A percentile compares a stretch with the other conserved stretches of the same genome.
phyloP scores from a whole-genome alignment of 2,797 vertebrate genomes.

The Melanotaenia boesemani region DNA sequence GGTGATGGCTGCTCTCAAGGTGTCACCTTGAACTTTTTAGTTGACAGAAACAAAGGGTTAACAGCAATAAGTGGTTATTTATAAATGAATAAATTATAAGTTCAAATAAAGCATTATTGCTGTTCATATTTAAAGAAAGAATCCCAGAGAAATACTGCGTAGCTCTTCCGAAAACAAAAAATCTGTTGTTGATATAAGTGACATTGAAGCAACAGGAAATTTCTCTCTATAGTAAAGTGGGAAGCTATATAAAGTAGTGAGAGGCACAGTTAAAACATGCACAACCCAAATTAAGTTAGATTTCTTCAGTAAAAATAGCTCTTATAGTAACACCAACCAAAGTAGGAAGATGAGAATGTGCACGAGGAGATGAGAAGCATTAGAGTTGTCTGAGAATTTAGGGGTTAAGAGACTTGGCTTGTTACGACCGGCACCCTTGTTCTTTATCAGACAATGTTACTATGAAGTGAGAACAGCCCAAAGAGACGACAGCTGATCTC shows the following conservation, averaged over 20 bases:
- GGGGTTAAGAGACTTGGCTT: conserved; percentile 12
- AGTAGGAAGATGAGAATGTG: neutral
- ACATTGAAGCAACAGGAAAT: neutral
- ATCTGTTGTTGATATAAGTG: neutral
- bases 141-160: neutral
- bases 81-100: neutral
- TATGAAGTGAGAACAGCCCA: conserved; percentile 16
- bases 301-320: neutral
- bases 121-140: neutral
- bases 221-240: neutral
- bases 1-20: neutral
- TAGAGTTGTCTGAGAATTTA: conserved; percentile 16
- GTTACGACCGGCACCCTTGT: conserved; percentile 16
- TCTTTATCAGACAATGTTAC: conserved; percentile 32
- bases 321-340: neutral
- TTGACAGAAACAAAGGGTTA: neutral
- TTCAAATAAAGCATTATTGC: neutral
- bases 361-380: neutral
- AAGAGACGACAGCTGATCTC: conserved; percentile 15
- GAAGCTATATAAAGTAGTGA: conserved; percentile 1
- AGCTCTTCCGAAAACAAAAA: neutral
- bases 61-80: neutral
- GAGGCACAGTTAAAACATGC: neutral
- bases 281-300: neutral
- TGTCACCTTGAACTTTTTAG: neutral